These are phyloP conservation scores for Colostygia pectinataria DNA, from an alignment of 2,888 invertebrate genomes.

Conservation along the genomic window DNA sequence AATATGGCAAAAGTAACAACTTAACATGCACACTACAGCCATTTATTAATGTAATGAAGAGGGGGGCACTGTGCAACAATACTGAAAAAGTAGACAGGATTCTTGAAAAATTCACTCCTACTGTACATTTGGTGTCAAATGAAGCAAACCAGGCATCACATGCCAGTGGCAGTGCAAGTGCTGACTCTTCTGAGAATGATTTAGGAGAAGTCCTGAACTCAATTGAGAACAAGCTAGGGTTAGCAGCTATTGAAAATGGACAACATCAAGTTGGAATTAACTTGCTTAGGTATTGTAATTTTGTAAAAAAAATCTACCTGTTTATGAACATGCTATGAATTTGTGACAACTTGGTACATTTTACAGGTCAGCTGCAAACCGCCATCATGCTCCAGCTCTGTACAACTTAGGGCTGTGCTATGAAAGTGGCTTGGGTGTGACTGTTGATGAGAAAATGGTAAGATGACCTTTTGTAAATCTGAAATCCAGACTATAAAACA, in stretches of 20 bases:
- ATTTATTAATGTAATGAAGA: conserved; percentile 48
- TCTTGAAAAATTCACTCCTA: conserved; percentile 52
- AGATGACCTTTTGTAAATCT: too few relatives aligned
- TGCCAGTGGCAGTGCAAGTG: conserved; percentile 35
- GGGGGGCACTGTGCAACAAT: conserved; percentile 44
- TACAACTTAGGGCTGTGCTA: conserved; percentile 88
- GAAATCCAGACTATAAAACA: too few relatives aligned
- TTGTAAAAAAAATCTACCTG: neutral
- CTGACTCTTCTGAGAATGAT: conserved; percentile 58
- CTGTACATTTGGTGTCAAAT: conserved; percentile 69
- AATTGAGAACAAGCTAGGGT: conserved; percentile 83
- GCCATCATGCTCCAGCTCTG: conserved; percentile 84
- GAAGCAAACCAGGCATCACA: conserved; percentile 43
- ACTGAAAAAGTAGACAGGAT: conserved; percentile 52
- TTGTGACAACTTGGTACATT: neutral
- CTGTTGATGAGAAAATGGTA: conserved; percentile 82
- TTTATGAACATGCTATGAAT: neutral
- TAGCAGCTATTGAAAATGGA: conserved; percentile 83
- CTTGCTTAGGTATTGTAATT: conserved; percentile 68
- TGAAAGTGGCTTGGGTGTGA: conserved; percentile 86
- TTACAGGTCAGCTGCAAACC: conserved; percentile 79
- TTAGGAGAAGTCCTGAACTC: conserved; percentile 82
- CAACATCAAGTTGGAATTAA: conserved; percentile 80
- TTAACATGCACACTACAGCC: conserved; percentile 53
- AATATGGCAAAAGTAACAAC: conserved; percentile 43